Percentiles rank a stretch among this genome's conserved stretches.
Conservation (phyloP, 2,888 invertebrate genomes). For the Halocaridina rubra region DNA sequence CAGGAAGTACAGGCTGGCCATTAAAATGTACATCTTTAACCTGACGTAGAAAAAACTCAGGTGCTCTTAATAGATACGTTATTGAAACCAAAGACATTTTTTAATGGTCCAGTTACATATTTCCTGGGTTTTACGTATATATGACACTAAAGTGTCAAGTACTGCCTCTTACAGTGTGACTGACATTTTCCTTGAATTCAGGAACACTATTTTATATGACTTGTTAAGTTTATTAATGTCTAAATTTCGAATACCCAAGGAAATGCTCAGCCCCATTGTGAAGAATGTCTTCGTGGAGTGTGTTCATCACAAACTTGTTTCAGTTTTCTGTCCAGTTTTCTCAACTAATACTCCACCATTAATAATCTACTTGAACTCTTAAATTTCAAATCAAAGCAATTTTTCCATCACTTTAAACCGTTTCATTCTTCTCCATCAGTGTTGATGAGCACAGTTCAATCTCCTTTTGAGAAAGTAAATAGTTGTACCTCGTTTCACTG, state of each 20-base stretch:
- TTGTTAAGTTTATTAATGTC: constrained; percentile 53
- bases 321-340: background rate
- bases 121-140: background rate
- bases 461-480: constrained; percentile 20
- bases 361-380: background rate
- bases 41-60: background rate
- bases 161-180: constrained; percentile 18
- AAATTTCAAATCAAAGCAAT: background rate
- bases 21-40: background rate
- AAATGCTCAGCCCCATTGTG: background rate
- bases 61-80: background rate
- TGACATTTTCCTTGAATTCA: constrained; percentile 42
- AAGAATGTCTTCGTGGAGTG: constrained; percentile 5
- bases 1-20: background rate
- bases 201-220: constrained; percentile 44
- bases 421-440: background rate
- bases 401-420: background rate
- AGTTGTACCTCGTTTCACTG: background rate
- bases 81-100: constrained; percentile 18
- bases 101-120: background rate
- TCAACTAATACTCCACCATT: background rate
- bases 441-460: constrained; percentile 4
- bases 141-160: constrained; percentile 4
- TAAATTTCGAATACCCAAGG: constrained; percentile 30
- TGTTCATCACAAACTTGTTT: background rate